Conservation (phyloP, 2,113 vertebrate genomes). For the Onychostruthus taczanowskii region DNA sequence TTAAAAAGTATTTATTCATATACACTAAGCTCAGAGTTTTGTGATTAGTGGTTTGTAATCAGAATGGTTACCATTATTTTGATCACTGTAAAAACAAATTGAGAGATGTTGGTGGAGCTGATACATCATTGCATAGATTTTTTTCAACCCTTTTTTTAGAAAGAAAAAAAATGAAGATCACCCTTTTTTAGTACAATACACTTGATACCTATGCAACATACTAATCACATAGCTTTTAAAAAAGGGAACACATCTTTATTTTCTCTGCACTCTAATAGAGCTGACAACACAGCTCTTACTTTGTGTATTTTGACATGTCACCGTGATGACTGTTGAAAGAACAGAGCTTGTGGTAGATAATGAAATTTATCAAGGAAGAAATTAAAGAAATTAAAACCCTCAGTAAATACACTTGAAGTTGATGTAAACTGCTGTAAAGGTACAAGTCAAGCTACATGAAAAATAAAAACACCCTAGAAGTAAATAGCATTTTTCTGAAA, state of each 20-base stretch:
- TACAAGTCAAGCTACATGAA: neutral
- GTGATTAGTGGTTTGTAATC: neutral
- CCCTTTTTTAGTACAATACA: neutral
- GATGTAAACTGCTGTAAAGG: neutral
- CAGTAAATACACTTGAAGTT: neutral
- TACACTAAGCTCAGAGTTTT: neutral
- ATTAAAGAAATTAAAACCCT: neutral
- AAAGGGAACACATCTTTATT: neutral
- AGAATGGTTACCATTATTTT: neutral
- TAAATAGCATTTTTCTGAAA: neutral
- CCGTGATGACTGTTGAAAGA: neutral
- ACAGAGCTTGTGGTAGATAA: neutral
- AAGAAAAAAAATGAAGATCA: neutral
- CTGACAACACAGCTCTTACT: neutral
- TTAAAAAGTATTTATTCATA: neutral
- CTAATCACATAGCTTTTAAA: neutral
- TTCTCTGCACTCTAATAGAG: neutral
- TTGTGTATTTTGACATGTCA: neutral
- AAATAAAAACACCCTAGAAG: neutral
- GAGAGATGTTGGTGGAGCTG: neutral
- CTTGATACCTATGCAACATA: neutral
- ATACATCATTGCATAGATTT: neutral
- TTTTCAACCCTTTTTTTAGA: neutral
- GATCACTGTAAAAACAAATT: neutral
- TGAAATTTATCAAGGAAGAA: neutral